Conservation (phyloP, 2,113 vertebrate species). For the Galbula dea region DNA sequence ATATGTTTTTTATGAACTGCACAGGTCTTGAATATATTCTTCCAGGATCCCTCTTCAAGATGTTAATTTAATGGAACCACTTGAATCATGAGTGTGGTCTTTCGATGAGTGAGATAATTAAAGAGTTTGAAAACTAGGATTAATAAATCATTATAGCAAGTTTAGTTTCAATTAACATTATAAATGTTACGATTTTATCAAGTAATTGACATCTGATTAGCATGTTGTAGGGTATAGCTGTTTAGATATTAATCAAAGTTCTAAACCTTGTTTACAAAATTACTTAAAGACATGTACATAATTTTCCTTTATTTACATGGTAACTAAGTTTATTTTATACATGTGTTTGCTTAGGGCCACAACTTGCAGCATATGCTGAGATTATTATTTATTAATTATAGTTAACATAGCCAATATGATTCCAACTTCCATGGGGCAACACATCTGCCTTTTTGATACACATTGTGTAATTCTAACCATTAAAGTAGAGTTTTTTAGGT, state of each 20-base stretch:
- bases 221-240: slow-evolving; percentile 23
- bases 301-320: slow-evolving; percentile 28
- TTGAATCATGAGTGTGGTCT: slow-evolving; percentile 38
- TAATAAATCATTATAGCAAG: slow-evolving; percentile 69
- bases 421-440: background rate
- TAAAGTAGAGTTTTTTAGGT: background rate
- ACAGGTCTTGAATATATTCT: background rate
- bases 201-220: slow-evolving; percentile 68
- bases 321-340: background rate
- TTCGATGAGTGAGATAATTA: slow-evolving; percentile 54
- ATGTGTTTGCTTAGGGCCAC: background rate
- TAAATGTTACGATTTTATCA: slow-evolving; percentile 60
- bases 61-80: slow-evolving; percentile 33
- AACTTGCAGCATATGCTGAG: background rate
- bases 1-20: background rate
- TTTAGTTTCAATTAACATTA: slow-evolving; percentile 69
- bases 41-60: background rate
- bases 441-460: background rate
- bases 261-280: slow-evolving; percentile 29
- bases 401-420: background rate
- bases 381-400: slow-evolving; percentile 21
- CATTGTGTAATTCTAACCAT: background rate
- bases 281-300: background rate
- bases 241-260: slow-evolving; percentile 58
- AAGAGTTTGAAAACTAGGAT: slow-evolving; percentile 65